These are phyloP conservation scores for Zaprionus davidi DNA, from an alignment of 1,140 invertebrate genomes.

Conservation along the genomic window DNA sequence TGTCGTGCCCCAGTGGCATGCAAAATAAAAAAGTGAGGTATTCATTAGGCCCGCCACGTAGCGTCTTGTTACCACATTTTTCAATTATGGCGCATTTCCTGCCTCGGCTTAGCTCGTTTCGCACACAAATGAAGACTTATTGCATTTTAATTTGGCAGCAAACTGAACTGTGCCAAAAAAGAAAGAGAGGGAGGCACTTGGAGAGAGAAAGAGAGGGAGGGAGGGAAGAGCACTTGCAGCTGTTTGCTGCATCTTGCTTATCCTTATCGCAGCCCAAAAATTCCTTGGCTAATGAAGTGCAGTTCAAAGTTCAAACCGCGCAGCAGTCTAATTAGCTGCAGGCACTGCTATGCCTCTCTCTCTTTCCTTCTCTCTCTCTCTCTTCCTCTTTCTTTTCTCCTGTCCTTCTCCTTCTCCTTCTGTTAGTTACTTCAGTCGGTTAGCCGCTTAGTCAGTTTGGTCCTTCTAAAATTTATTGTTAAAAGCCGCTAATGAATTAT, in stretches of 20 bases:
- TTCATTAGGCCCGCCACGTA: constrained; percentile 78
- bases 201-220: not conserved
- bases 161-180: constrained; percentile 50
- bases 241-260: constrained; percentile 40
- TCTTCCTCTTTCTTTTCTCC: not conserved
- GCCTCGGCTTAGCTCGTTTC: constrained; percentile 20
- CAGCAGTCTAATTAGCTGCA: constrained; percentile 69
- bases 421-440: not conserved
- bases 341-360: constrained; percentile 4
- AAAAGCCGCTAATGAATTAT: constrained; percentile 83
- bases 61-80: constrained; percentile 83
- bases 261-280: constrained; percentile 53
- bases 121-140: constrained; percentile 79
- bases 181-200: not conserved
- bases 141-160: constrained; percentile 80
- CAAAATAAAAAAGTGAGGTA: constrained; percentile 65
- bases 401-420: not conserved
- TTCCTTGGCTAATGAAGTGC: constrained; percentile 69
- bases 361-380: not conserved
- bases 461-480: constrained; percentile 75
- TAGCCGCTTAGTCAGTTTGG: constrained; percentile 29
- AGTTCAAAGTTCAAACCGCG: constrained; percentile 73
- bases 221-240: not conserved
- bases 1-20: constrained; percentile 41
- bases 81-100: constrained; percentile 82